Evolutionary conservation across 2,797 vertebrate genomes (phyloP).

Genomic region (Melanotaenia pygmaea): DNA sequence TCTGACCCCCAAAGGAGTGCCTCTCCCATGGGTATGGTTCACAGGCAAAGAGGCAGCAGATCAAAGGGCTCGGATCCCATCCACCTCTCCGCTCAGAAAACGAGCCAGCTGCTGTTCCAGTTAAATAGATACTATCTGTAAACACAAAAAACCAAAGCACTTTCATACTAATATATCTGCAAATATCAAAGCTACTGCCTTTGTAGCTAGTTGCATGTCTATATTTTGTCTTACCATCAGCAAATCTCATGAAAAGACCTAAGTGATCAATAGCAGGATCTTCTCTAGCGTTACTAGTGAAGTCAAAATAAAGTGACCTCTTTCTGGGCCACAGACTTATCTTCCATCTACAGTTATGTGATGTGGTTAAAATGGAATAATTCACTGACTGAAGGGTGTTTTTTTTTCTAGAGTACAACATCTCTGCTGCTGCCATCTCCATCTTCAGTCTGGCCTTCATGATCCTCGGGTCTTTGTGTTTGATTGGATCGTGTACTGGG

Average conservation of each 20-base stretch:
- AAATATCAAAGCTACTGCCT: neutral
- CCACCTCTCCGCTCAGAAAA: conserved; percentile 44
- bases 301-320: too few species aligned
- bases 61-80: conserved; percentile 55
- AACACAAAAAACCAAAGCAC: conserved; percentile 12
- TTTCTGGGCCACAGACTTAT: too few species aligned
- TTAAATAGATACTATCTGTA: conserved; percentile 10
- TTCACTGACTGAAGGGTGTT: neutral
- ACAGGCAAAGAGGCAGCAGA: conserved; percentile 60
- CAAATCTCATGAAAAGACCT: neutral
- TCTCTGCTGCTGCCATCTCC: conserved; percentile 96
- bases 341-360: neutral
- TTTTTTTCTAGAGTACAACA: conserved; percentile 90
- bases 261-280: neutral
- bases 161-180: neutral
- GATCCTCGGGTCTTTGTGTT: conserved; percentile 88
- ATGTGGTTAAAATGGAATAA: neutral
- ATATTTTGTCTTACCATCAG: neutral
- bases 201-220: neutral
- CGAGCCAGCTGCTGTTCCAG: conserved; percentile 50
- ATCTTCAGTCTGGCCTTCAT: conserved; percentile 93
- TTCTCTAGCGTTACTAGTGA: neutral
- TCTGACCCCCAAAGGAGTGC: conserved; percentile 37
- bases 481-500: conserved; percentile 84
- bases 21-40: conserved; percentile 57